Conservation (phyloP, 2,888 invertebrate genomes). For the Drosophila kanekoi region DNA sequence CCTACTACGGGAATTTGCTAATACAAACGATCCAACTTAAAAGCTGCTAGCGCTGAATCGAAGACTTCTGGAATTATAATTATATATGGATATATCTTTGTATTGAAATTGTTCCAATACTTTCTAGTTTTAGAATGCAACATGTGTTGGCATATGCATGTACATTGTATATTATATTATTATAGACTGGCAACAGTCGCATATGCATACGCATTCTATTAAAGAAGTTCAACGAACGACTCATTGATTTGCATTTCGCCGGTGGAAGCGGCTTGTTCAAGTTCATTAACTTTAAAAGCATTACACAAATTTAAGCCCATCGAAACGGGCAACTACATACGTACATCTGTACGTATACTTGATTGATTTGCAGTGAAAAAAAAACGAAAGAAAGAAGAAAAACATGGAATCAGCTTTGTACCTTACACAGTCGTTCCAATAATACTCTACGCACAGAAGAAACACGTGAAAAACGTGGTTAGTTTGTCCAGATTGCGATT, state of each 20-base stretch:
- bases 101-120: background rate
- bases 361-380: conserved; percentile 1
- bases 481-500: background rate
- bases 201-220: conserved; percentile 48
- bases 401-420: conserved; percentile 5
- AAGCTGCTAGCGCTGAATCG: no score
- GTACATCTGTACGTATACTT: conserved; percentile 5
- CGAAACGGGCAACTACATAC: conserved; percentile 1
- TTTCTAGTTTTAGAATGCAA: conserved; percentile 16
- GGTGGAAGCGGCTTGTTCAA: conserved; percentile 51
- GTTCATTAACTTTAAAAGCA: conserved; percentile 57
- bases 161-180: conserved; percentile 16
- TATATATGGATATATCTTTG: background rate
- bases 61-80: no score
- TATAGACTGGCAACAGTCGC: conserved; percentile 18
- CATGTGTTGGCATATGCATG: conserved; percentile 16
- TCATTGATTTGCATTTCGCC: conserved; percentile 55
- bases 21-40: no score
- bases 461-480: background rate
- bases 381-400: background rate
- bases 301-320: conserved; percentile 11
- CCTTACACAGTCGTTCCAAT: background rate
- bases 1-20: no score
- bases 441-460: conserved; percentile 9
- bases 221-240: conserved; percentile 62